Evolutionary conservation across 2,888 invertebrate species (phyloP).

Genomic region (Drosophila pegasa): DNA sequence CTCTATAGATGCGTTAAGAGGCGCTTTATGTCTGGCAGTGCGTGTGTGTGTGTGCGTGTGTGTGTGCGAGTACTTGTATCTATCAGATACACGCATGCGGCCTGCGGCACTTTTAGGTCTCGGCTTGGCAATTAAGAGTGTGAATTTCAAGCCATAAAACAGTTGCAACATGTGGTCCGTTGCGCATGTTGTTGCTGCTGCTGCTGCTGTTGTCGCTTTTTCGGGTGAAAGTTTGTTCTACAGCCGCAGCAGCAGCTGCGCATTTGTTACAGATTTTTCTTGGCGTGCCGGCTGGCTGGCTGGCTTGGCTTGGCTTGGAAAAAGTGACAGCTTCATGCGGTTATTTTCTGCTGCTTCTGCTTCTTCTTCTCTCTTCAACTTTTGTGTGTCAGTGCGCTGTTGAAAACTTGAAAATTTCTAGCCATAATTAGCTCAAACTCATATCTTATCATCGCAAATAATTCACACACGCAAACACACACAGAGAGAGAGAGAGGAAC

Average conservation of each 20-base stretch:
- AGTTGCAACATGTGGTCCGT: slow-evolving; percentile 65
- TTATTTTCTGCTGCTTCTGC: slow-evolving; percentile 8
- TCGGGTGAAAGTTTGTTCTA: slow-evolving; percentile 77
- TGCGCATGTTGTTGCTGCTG: slow-evolving; percentile 43
- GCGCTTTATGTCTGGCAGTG: slow-evolving; percentile 18
- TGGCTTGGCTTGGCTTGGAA: slow-evolving; percentile 28
- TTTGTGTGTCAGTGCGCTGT: slow-evolving; percentile 56
- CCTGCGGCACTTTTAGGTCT: slow-evolving; percentile 41
- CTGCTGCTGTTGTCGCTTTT: slow-evolving; percentile 49
- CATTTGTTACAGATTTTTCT: slow-evolving; percentile 74
- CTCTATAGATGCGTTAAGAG: slow-evolving; percentile 62
- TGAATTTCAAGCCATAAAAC: slow-evolving; percentile 75
- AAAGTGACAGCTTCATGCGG: slow-evolving; percentile 57
- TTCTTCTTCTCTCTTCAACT: slow-evolving; percentile 8
- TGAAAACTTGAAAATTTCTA: slow-evolving; percentile 57
- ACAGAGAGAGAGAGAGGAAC: slow-evolving; percentile 21
- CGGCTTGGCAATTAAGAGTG: slow-evolving; percentile 74
- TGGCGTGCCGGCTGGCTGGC: slow-evolving; percentile 15
- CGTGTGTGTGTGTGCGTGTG: slow-evolving; percentile 6
- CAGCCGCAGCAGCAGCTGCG: slow-evolving; percentile 51
- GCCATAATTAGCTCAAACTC: slow-evolving; percentile 71
- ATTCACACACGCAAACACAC: slow-evolving; percentile 59
- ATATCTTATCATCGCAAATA: slow-evolving; percentile 72
- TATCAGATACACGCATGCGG: slow-evolving; percentile 43
- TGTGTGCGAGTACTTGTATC: slow-evolving; percentile 27